Base-by-base conservation (phyloP, 2,797 vertebrate species). In the Poeciliopsis infans region DNA sequence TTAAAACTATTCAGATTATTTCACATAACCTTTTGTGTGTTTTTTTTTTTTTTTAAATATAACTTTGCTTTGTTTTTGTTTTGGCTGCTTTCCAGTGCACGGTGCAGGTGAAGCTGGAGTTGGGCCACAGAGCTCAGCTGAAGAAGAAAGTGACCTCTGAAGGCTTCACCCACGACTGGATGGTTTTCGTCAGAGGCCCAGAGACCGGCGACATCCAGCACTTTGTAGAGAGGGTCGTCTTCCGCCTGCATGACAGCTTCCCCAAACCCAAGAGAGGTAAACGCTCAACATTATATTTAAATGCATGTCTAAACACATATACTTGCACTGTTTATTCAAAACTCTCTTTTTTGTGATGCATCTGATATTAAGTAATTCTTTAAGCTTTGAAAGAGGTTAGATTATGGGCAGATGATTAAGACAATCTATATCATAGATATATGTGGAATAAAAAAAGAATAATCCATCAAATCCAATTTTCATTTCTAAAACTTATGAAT, bases 121-220 rank as follows among this genome's bases (percentile, higher is more conserved):
- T 99, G 94, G 98, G 98, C 76, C 98, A 99, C 90, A 95, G 98
- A 18, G 98, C 98, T 88, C 98, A 98, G 87, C 95, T 99, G 78
- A 95, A 98, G 84, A 99, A 99, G 94, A 99, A 99, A 88, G 97
- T 97, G 55, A 99, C 98, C 18, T 97, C 97, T 0, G 98, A 99
- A 75, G 98, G 98, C 28, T 99, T 99, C 91, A 99, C 98, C 76
- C 98, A 99, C 0, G 98, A 99, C 95, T 99, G 98, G 98, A 98
- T 99, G 98, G 98, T 99, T 90, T 99, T 98, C 49, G 98, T 99
- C 70, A 96, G 98, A 1, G 98, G 98, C 69, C 98, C 98, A 0
- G 98, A 99, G 93, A 97, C 97, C 45, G 97, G 97, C 5, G 97
- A 99, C 92, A 99, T 99, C 92, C 98, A 99, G 96, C 98, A 99